These are phyloP conservation scores for Suillia variegata DNA, from an alignment of 2,888 invertebrate species.

Conservation along the genomic window DNA sequence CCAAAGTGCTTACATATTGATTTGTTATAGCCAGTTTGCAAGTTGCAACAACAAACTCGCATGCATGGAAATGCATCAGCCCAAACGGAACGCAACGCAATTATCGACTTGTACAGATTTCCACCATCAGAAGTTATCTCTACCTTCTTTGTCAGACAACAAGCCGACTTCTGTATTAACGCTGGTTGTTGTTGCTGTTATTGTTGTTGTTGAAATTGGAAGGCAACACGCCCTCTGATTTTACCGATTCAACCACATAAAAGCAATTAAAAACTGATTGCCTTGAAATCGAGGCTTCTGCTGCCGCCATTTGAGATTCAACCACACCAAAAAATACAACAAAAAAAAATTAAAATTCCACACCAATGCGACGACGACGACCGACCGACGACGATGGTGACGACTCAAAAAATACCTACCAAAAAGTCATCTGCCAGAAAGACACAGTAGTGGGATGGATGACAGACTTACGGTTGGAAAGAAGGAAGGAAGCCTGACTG, in stretches of 20 bases:
- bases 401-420: not conserved
- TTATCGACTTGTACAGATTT: not conserved
- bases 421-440: not conserved
- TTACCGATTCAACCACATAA: slow-evolving; percentile 32
- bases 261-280: slow-evolving; percentile 60
- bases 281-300: slow-evolving; percentile 32
- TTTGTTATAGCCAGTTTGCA: not conserved
- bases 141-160: not conserved
- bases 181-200: too few relatives aligned
- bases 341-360: slow-evolving; percentile 44
- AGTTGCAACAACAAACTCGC: too few relatives aligned
- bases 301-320: too few relatives aligned
- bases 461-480: too few relatives aligned
- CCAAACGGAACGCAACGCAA: not conserved
- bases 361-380: slow-evolving; percentile 5
- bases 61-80: not conserved
- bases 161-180: slow-evolving; percentile 7
- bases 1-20: not conserved
- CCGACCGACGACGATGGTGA: too few relatives aligned
- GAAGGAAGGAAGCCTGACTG: too few relatives aligned
- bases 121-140: not conserved
- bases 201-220: not conserved
- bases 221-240: not conserved
- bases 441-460: not conserved
- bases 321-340: too few relatives aligned